Evolutionary conservation across 1,140 invertebrate genomes (phyloP).

Genomic region (Pectinophora gossypiella): DNA sequence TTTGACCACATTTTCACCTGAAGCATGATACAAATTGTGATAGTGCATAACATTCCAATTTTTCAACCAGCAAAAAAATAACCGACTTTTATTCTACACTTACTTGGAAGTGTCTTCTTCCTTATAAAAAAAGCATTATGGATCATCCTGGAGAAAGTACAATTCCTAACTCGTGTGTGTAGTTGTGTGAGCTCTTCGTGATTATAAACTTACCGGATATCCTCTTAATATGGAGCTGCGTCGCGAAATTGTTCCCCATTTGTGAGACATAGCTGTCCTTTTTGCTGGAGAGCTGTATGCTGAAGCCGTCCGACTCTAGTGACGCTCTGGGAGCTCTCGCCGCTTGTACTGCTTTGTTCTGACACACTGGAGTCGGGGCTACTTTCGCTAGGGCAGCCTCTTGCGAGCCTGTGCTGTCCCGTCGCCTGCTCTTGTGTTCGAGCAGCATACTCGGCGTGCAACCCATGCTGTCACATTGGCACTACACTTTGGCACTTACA

Average conservation of each 20-base stretch:
- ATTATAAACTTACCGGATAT: constrained; percentile 71
- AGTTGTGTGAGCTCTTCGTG: too few species aligned
- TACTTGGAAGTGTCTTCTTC: too few species aligned
- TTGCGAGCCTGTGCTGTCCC: constrained; percentile 63
- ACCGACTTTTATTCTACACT: too few species aligned
- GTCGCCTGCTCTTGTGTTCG: constrained; percentile 69
- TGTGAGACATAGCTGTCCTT: constrained; percentile 71
- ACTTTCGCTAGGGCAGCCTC: constrained; percentile 60
- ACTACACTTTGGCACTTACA: constrained; percentile 66
- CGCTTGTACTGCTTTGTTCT: constrained; percentile 61
- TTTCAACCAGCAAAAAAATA: too few species aligned
- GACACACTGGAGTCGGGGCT: constrained; percentile 51
- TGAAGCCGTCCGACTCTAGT: constrained; percentile 66
- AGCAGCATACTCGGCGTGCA: constrained; percentile 73
- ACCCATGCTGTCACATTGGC: constrained; percentile 59
- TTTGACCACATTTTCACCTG: too few species aligned
- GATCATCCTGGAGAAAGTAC: too few species aligned
- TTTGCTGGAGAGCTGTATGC: constrained; percentile 64
- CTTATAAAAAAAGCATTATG: too few species aligned
- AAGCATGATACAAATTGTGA: too few species aligned
- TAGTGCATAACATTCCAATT: too few species aligned
- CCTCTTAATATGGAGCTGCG: constrained; percentile 70
- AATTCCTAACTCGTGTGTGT: too few species aligned
- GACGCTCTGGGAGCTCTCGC: constrained; percentile 59
- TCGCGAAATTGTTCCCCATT: constrained; percentile 74